Evolutionary conservation across 2,797 vertebrate genomes (phyloP).

Genomic region (Gadopsis bispinosus): DNA sequence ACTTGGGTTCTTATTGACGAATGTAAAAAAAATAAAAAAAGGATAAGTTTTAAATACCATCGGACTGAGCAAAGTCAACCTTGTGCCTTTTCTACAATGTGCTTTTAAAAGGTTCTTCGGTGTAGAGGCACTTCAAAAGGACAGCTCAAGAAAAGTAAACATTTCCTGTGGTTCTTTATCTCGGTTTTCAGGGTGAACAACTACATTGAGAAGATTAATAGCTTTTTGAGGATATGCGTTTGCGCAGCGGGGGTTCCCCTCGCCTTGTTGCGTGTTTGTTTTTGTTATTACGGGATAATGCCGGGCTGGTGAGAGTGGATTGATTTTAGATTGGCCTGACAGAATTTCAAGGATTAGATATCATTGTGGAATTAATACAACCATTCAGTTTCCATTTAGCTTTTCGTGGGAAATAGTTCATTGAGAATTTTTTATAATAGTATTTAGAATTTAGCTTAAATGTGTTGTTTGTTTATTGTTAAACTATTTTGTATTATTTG

Average conservation of each 20-base stretch:
- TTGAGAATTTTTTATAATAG: background rate
- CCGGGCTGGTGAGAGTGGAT: constrained; percentile 65
- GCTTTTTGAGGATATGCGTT: constrained; percentile 83
- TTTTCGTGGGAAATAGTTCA: constrained; percentile 10
- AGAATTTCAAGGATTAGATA: constrained; percentile 54
- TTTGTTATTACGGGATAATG: constrained; percentile 85
- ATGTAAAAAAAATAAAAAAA: background rate
- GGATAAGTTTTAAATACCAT: constrained; percentile 27
- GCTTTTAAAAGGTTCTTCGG: constrained; percentile 50
- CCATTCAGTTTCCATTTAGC: constrained; percentile 13
- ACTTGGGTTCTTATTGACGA: background rate
- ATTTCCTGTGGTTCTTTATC: constrained; percentile 85
- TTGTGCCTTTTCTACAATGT: constrained; percentile 12
- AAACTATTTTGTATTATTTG: background rate
- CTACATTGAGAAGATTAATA: constrained; percentile 85
- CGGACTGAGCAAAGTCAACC: constrained; percentile 40
- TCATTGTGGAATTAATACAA: constrained; percentile 32
- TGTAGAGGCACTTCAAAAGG: constrained; percentile 72
- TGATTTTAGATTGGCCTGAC: constrained; percentile 63
- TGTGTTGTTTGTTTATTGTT: background rate
- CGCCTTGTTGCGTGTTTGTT: constrained; percentile 81
- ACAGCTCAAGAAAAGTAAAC: constrained; percentile 82
- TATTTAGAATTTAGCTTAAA: background rate
- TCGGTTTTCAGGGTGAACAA: constrained; percentile 85
- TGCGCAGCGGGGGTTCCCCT: constrained; percentile 79